phyloP scores from a whole-genome alignment of 1,140 invertebrate genomes.

The Heliconius eleuchia region DNA sequence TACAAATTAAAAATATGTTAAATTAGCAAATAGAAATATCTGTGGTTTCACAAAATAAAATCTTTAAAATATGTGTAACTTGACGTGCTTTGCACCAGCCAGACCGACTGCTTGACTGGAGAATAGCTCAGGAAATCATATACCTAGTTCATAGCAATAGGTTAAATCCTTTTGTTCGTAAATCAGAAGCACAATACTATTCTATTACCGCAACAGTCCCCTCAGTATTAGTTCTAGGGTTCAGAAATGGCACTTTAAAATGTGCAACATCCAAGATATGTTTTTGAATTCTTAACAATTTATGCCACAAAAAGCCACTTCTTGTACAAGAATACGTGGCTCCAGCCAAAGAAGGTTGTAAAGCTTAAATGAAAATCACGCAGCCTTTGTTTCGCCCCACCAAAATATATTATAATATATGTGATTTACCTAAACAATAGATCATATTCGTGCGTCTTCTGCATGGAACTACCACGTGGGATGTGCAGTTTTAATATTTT shows the following conservation, averaged over 20 bases:
- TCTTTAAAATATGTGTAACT: slow-evolving; percentile 14
- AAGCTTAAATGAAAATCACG: slow-evolving; percentile 54
- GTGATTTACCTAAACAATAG: slow-evolving; percentile 27
- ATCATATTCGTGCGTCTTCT: background rate
- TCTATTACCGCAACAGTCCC: slow-evolving; percentile 46
- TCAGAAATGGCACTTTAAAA: slow-evolving; percentile 34
- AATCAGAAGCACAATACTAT: slow-evolving; percentile 52
- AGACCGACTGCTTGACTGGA: background rate
- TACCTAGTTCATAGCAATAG: slow-evolving; percentile 15
- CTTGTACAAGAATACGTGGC: slow-evolving; percentile 39
- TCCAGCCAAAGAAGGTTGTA: slow-evolving; percentile 46
- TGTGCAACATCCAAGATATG: slow-evolving; percentile 31
- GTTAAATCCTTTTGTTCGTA: slow-evolving; percentile 21
- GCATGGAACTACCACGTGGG: background rate
- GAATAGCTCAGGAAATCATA: slow-evolving; percentile 4
- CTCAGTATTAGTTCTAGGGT: slow-evolving; percentile 48
- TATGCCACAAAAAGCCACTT: slow-evolving; percentile 55
- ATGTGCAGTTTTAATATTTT: background rate
- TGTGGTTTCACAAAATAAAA: slow-evolving; percentile 14
- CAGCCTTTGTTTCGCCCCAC: slow-evolving; percentile 49
- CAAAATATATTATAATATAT: slow-evolving; percentile 8
- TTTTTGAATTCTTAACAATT: slow-evolving; percentile 46
- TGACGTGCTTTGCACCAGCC: background rate
- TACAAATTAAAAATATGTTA: background rate
- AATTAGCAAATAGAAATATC: slow-evolving; percentile 1